Evolutionary conservation across 2,113 vertebrate species (phyloP).

Genomic region (Coregonus clupeaformis): DNA sequence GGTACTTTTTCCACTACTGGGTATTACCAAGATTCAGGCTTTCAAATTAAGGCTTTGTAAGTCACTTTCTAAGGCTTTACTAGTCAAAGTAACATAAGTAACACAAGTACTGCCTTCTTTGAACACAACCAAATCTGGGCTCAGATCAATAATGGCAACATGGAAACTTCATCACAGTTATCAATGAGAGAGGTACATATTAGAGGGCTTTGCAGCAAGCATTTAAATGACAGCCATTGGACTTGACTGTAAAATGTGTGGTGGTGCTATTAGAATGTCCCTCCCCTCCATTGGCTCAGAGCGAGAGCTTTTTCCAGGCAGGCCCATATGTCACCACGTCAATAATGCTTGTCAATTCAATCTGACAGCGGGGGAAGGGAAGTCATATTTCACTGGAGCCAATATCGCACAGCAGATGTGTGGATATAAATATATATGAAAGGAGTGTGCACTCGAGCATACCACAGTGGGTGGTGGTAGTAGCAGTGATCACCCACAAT

Average conservation of each 20-base stretch:
- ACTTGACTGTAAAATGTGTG: conserved; percentile 3
- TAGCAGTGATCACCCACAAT: not conserved
- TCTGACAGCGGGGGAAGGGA: conserved; percentile 35
- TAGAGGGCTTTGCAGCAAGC: conserved; percentile 31
- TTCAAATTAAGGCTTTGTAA: too few relatives aligned
- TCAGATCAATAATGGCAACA: not conserved
- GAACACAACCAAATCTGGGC: too few relatives aligned
- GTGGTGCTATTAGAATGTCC: conserved; percentile 16
- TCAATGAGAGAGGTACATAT: conserved; percentile 1
- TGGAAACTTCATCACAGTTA: not conserved
- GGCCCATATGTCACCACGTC: conserved; percentile 36
- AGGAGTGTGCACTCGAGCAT: not conserved
- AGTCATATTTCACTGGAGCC: conserved; percentile 44
- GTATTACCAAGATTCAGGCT: conserved; percentile 6
- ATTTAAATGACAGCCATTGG: conserved; percentile 25
- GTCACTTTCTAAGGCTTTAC: too few relatives aligned
- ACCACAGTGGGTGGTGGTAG: conserved; percentile 22
- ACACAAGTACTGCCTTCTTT: too few relatives aligned
- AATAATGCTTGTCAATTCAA: conserved; percentile 54
- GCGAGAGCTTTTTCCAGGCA: conserved; percentile 19
- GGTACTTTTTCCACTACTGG: too few relatives aligned
- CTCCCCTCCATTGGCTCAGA: conserved; percentile 15
- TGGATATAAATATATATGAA: conserved; percentile 41
- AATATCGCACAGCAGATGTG: conserved; percentile 39
- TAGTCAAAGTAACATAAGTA: too few relatives aligned